A percentile compares a stretch with the other conserved stretches of the same genome.
Evolutionary conservation across 2,113 vertebrate species (phyloP).

Genomic region (Terrapene triunguis): DNA sequence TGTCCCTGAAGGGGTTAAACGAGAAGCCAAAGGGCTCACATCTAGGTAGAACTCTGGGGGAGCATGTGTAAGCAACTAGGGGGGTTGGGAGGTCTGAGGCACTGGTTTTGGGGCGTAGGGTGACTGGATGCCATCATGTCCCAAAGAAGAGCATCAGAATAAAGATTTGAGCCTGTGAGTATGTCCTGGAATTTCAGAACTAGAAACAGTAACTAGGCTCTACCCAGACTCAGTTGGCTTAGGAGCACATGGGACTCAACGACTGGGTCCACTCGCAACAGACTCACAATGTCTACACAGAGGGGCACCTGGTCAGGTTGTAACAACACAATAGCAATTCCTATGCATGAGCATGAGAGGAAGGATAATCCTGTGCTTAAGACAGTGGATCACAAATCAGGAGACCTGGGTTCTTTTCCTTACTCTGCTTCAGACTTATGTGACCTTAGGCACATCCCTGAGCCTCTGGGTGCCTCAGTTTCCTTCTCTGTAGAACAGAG

Average conservation of each 20-base stretch:
- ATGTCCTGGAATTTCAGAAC: background rate
- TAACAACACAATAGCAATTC: background rate
- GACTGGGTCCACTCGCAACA: background rate
- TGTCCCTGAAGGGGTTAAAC: background rate
- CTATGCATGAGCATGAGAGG: background rate
- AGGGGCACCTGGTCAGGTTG: background rate
- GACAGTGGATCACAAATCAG: background rate
- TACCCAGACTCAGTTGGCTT: background rate
- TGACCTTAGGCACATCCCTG: background rate
- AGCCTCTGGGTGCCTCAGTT: fast-evolving
- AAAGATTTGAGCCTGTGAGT: background rate
- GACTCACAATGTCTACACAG: background rate
- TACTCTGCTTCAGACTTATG: background rate
- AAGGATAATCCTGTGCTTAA: background rate
- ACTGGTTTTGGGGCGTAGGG: background rate
- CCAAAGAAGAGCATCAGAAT: background rate
- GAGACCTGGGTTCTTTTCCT: background rate
- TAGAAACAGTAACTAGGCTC: background rate
- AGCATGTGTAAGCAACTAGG: background rate
- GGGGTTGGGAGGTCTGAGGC: background rate
- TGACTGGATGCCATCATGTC: background rate
- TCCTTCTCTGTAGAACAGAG: fast-evolving
- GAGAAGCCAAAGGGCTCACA: background rate
- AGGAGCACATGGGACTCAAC: background rate
- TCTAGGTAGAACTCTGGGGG: background rate